These are phyloP conservation scores for Anastatus disparis DNA, from an alignment of 1,140 invertebrate species.

Conservation along the genomic window DNA sequence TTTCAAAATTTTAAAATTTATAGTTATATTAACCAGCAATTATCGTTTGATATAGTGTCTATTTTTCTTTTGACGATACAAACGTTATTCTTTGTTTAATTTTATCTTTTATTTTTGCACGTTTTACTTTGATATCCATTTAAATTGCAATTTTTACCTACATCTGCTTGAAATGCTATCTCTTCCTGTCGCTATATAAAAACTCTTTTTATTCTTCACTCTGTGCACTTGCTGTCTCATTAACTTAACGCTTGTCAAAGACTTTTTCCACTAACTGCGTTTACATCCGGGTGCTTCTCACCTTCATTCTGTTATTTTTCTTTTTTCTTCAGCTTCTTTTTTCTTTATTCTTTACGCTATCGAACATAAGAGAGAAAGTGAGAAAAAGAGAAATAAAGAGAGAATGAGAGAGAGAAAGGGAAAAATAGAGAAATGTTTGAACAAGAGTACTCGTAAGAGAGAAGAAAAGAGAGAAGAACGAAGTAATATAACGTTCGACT, in stretches of 20 bases:
- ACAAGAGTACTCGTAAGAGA: too few relatives aligned
- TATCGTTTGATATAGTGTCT: too few relatives aligned
- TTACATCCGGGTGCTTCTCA: constrained; percentile 8
- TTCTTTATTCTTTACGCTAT: not conserved
- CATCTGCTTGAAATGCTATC: not conserved
- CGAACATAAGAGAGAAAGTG: not conserved
- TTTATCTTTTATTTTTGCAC: too few relatives aligned
- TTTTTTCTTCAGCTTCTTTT: not conserved
- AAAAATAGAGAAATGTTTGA: too few relatives aligned
- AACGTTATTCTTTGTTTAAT: too few relatives aligned
- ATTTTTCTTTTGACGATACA: too few relatives aligned
- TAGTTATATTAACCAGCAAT: too few relatives aligned
- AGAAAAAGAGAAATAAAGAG: not conserved
- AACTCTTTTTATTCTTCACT: not conserved
- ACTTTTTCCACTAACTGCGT: constrained; percentile 6
- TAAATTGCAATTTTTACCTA: constrained; percentile 1
- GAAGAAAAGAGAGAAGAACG: not conserved
- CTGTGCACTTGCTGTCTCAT: constrained; percentile 15
- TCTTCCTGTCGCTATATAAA: not conserved
- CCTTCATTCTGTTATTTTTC: not conserved
- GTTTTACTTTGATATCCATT: too few relatives aligned
- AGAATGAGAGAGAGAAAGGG: not conserved
- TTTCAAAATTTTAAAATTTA: too few relatives aligned
- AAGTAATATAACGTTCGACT: constrained; percentile 18
- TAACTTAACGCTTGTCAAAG: constrained; percentile 5